phyloP scores from a whole-genome alignment of 2,797 vertebrate genomes.

The Fistularia tabacaria region DNA sequence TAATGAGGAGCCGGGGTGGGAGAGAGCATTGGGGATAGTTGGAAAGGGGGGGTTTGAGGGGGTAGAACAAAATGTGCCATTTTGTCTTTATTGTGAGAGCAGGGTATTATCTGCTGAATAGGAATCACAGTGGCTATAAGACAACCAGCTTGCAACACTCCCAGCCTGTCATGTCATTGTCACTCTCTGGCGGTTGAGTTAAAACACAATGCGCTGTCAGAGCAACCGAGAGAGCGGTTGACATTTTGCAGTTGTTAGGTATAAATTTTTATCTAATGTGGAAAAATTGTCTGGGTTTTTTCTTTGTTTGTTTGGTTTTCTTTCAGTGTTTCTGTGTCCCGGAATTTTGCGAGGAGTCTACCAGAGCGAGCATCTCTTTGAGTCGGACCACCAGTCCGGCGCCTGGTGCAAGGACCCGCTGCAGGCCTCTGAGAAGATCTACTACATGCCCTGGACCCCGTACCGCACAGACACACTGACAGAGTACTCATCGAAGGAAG shows the following conservation, averaged over 20 bases:
- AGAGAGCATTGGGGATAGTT: constrained; percentile 46
- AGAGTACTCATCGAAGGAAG: constrained; percentile 97
- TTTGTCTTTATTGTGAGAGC: constrained; percentile 54
- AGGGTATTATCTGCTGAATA: constrained; percentile 56
- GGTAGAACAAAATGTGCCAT: constrained; percentile 64
- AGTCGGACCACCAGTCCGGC: constrained; percentile 97
- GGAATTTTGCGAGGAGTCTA: constrained; percentile 93
- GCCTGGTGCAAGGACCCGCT: constrained; percentile 99
- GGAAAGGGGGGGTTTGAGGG: constrained; percentile 27
- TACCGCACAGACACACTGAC: constrained; percentile 96
- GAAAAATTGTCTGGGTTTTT: constrained; percentile 2
- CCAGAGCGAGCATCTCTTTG: constrained; percentile 97
- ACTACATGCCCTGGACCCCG: constrained; percentile 99
- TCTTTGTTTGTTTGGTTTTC: constrained; percentile 5
- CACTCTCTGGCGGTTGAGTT: constrained; percentile 34
- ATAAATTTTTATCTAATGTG: constrained; percentile 20
- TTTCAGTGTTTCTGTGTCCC: constrained; percentile 94
- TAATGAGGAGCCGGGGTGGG: constrained; percentile 60
- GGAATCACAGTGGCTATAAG: constrained; percentile 49
- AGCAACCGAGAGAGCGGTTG: constrained; percentile 25
- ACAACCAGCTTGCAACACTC: constrained; percentile 47
- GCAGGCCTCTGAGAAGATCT: constrained; percentile 97
- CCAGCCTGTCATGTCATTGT: constrained; percentile 50
- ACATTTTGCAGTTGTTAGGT: constrained; percentile 23
- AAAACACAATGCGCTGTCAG: constrained; percentile 34